Evolutionary conservation across 1,140 invertebrate species (phyloP).

Genomic region (Leptopilina clavipes): DNA sequence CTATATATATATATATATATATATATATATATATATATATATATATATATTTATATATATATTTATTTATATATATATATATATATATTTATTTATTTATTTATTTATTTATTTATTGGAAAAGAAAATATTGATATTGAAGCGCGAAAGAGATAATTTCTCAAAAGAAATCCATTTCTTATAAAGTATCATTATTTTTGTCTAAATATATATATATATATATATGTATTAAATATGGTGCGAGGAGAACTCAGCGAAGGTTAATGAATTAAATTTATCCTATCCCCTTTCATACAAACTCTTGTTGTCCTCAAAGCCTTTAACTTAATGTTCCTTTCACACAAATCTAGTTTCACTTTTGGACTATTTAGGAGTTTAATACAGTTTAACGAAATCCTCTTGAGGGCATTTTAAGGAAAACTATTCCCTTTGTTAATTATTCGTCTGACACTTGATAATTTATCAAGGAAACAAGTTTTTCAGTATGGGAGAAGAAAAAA

Average conservation of each 20-base stretch:
- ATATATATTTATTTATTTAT: too few species aligned
- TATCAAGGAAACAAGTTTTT: background rate
- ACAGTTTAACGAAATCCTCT: background rate
- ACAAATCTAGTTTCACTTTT: constrained; percentile 10
- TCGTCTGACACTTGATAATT: background rate
- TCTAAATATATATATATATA: too few species aligned
- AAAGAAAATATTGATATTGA: too few species aligned
- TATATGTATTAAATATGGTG: background rate
- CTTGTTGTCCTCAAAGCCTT: constrained; percentile 12
- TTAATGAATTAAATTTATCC: constrained; percentile 21
- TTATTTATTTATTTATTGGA: too few species aligned
- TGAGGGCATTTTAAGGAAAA: background rate
- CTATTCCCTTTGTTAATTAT: background rate
- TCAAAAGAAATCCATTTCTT: too few species aligned
- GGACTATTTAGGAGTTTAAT: constrained; percentile 4
- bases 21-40: too few species aligned
- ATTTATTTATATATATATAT: too few species aligned
- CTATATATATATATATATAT: too few species aligned
- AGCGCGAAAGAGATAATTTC: background rate
- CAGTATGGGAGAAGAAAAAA: too few species aligned
- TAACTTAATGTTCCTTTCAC: constrained; percentile 17
- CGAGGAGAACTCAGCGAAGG: background rate
- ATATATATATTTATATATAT: too few species aligned
- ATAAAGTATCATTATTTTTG: background rate
- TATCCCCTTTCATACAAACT: background rate